Evolutionary conservation across 2,797 vertebrate genomes (phyloP), one percentile per base, ranked within the genome.

Genomic region (Pipistrellus nathusii): DNA sequence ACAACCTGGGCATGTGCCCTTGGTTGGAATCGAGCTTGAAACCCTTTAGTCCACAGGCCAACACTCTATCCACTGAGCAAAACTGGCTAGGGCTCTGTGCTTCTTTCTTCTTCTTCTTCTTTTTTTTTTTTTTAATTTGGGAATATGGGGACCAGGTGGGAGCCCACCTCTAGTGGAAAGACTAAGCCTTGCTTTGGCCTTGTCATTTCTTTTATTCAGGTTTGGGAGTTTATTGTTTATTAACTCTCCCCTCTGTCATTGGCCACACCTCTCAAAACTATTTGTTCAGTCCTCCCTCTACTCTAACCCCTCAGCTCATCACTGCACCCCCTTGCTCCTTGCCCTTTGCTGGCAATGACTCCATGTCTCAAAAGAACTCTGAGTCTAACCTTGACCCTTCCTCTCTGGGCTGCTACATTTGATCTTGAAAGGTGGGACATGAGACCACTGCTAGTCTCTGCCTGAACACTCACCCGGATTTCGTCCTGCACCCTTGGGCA

Each of bases 391-490:
- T 51, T 85, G 82, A 91, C 35, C 46, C 57, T 85, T 75, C 38
- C 85, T 35, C 35, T 92, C 44, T 73, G 53, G 82, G 57, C 68
- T 76, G n/a, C 46, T 44, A 59, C 5, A 8, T 15, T 38, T 64
- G 68, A 46, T 48, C 62, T 84, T 55, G 69, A 83, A 15, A 90
- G 10, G 20, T 15, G 27, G 21, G 23, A 27, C 46, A 57, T 53
- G 30, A 27, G 14, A 46, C 25, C 20, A 11, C 3, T 23, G 44
- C 30, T 69, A 21, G 46, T 71, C 48, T 96, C 55, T 78, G 55
- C n/a, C 18, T 12, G 14, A 21, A 68, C 0, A 3, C 98, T 98
- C 95, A 99, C 99, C 98, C 92, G 98, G 96, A 93, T 98, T 99
- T 76, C 98, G 97, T 51, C 97, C 95, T 35, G 62, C 88, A 8